These are phyloP conservation scores for Leptopterna dolabrata DNA, from an alignment of 2,888 invertebrate genomes.

Conservation along the genomic window DNA sequence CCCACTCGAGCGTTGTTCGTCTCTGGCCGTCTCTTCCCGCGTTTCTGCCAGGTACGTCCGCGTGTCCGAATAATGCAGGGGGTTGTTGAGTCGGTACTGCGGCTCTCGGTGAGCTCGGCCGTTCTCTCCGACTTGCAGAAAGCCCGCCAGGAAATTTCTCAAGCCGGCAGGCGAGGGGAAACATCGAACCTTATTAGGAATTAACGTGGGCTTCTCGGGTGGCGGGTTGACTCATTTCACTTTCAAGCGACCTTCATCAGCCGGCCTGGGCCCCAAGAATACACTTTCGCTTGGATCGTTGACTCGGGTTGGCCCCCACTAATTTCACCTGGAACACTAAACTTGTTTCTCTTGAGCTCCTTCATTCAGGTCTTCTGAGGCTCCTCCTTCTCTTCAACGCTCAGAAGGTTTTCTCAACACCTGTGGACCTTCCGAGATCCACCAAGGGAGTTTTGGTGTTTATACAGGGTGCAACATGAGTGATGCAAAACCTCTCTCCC, in stretches of 20 bases:
- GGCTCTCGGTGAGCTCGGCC: not conserved
- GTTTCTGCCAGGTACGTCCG: too few relatives aligned
- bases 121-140: not conserved
- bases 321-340: not conserved
- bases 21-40: too few relatives aligned
- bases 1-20: too few relatives aligned
- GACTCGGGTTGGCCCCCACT: not conserved
- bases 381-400: not conserved
- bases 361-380: not conserved
- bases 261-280: not conserved
- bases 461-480: too few relatives aligned
- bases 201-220: not conserved
- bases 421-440: too few relatives aligned
- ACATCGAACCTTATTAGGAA: slow-evolving; percentile 24
- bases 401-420: too few relatives aligned
- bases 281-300: slow-evolving; percentile 11
- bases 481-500: too few relatives aligned
- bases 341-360: not conserved
- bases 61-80: too few relatives aligned
- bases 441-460: too few relatives aligned
- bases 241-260: slow-evolving; percentile 23
- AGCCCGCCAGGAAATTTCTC: not conserved
- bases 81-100: too few relatives aligned
- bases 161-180: not conserved
- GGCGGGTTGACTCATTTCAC: slow-evolving; percentile 14